phyloP scores from a whole-genome alignment of 2,888 invertebrate genomes.

The Heliconius ismenius region DNA sequence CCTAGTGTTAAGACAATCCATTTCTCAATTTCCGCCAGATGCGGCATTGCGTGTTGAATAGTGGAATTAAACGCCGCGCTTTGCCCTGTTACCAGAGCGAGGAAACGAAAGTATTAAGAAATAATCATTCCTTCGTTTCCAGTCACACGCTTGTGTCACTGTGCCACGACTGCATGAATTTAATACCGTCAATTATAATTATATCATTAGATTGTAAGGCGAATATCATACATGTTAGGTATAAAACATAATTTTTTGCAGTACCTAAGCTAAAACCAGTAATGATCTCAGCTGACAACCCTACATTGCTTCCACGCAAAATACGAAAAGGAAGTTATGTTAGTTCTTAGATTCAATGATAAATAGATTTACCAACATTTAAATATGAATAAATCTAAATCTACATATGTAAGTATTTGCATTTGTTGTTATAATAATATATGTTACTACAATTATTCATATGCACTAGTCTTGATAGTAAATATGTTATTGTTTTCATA shows the following conservation, averaged over 20 bases:
- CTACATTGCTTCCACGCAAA: neutral
- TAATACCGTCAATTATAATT: neutral
- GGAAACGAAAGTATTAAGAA: too few relatives aligned
- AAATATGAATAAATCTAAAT: conserved; percentile 3
- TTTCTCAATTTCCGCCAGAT: too few relatives aligned
- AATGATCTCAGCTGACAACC: neutral
- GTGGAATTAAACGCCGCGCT: too few relatives aligned
- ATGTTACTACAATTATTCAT: neutral
- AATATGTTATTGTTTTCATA: conserved; percentile 12
- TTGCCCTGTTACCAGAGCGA: too few relatives aligned
- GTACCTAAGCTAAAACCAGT: neutral
- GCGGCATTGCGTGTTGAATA: too few relatives aligned
- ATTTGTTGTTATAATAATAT: conserved; percentile 16
- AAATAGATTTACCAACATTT: neutral
- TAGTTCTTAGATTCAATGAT: neutral
- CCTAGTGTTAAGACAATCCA: too few relatives aligned
- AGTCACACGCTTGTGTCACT: too few relatives aligned
- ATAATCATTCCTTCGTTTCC: too few relatives aligned
- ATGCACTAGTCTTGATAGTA: conserved; percentile 2
- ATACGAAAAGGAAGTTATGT: neutral
- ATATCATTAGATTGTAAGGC: neutral
- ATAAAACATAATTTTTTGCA: neutral
- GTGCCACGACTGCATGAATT: neutral
- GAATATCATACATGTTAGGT: neutral
- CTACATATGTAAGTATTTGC: neutral